These are phyloP conservation scores for Oceanodroma leucorhoa DNA, from an alignment of 2,797 vertebrate species.

Conservation along the genomic window DNA sequence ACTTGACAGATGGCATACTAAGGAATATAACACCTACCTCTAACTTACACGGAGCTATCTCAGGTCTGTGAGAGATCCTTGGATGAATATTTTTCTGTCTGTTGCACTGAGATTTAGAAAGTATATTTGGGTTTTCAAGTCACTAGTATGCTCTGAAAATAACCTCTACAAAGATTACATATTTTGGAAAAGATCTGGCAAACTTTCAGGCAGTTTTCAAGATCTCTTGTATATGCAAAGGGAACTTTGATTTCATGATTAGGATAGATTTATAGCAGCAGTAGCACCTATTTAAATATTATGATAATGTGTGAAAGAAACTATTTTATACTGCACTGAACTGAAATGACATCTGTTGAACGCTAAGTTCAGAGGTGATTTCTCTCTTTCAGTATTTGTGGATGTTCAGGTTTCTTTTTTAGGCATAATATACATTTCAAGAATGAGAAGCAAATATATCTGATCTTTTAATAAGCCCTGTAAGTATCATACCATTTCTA, in stretches of 20 bases:
- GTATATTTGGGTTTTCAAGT: not conserved
- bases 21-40: not conserved
- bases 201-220: constrained; percentile 44
- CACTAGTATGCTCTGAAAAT: not conserved
- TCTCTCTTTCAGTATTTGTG: not conserved
- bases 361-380: not conserved
- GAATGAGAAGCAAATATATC: not conserved
- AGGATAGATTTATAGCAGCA: constrained; percentile 36
- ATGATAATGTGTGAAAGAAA: not conserved
- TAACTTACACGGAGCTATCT: not conserved
- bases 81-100: not conserved
- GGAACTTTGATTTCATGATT: constrained; percentile 46
- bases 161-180: not conserved
- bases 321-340: not conserved
- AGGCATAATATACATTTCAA: not conserved
- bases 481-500: not conserved
- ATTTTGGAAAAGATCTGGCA: constrained; percentile 30
- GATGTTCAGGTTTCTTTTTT: not conserved
- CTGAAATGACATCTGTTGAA: not conserved
- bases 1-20: not conserved
- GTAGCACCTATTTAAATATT: constrained; percentile 22
- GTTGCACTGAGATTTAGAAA: not conserved
- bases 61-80: not conserved
- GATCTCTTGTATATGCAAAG: constrained; percentile 39
- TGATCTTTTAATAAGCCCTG: not conserved